Conservation (phyloP, 2,113 vertebrate genomes). For the Albula glossodonta region DNA sequence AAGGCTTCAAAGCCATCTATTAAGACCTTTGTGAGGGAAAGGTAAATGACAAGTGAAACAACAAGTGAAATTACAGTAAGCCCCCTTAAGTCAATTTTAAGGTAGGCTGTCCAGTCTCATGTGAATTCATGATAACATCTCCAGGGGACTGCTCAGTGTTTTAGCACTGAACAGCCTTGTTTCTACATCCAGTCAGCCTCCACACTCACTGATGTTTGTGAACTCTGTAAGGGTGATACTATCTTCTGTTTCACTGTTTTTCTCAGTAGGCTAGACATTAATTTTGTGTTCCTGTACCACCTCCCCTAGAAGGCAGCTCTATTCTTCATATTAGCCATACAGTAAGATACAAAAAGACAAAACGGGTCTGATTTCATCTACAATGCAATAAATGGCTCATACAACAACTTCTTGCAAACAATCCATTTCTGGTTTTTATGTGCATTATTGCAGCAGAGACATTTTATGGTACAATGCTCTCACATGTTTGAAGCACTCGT, state of each 20-base stretch:
- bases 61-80: background rate
- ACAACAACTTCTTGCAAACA: too few species aligned
- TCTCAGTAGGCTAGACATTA: background rate
- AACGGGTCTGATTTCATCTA: too few species aligned
- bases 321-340: too few species aligned
- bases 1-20: background rate
- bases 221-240: background rate
- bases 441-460: too few species aligned
- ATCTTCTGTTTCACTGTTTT: background rate
- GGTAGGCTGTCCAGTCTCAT: conserved; percentile 6
- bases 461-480: too few species aligned
- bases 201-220: background rate
- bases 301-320: too few species aligned
- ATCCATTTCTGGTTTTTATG: too few species aligned
- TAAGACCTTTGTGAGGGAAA: background rate
- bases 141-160: background rate
- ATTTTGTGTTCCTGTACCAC: too few species aligned
- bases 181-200: background rate
- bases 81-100: conserved; percentile 5
- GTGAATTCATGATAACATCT: conserved; percentile 15
- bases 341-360: too few species aligned
- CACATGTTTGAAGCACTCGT: too few species aligned
- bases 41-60: conserved; percentile 43
- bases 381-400: too few species aligned
- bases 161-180: background rate